Base-by-base conservation (phyloP, 2,888 invertebrate genomes). In the Lithophane semibrunnea region DNA sequence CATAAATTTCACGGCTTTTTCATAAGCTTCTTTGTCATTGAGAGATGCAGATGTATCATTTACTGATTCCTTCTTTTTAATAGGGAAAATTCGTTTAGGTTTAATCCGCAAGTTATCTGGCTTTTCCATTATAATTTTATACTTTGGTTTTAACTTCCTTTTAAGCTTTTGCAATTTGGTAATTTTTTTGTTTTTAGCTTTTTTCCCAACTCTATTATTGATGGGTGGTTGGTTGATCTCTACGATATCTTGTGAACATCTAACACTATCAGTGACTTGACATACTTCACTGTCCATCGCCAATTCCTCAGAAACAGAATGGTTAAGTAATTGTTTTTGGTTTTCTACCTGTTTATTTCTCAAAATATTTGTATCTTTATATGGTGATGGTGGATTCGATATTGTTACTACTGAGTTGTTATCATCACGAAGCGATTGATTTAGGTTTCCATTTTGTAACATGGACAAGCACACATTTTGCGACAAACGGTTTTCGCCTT, bases 1-100 rank as follows among this genome's bases (percentile, higher is more conserved):
- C 90, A 95, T 92, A 58, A 95, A 87, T 89, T 91, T 92, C 3
- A 93, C 89, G 63, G 96, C 94, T 75, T 94, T 95, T 83, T 94
- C 94, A 88, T 94, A 95, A 56, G 92, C 92, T 58, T 84, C 82
- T 88, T 93, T 94, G 72, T 92, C 89, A 83, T 94, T 93, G 21
- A 93, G 78, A 60, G 91, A 83, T 44, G 87, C 84, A 37, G 90
- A 87, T 68, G 87, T 84, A 73, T 87, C 87, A 77, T 83, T 79
- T n/a, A 70, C 75, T 44, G 81, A 78, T 3, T 87, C 74, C 49
- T 80, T 82, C 71, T 83, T 80, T 79, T 82, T 83, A 60, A 80
- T 70, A 29, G 82, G 56, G 52, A 78, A 61, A 24, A 87, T 58
- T 56, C 80, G 79, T 80, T 89, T 92, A 54, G 82, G 82, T 86